phyloP scores from a whole-genome alignment of 2,113 vertebrate genomes.

The Chitala chitala region DNA sequence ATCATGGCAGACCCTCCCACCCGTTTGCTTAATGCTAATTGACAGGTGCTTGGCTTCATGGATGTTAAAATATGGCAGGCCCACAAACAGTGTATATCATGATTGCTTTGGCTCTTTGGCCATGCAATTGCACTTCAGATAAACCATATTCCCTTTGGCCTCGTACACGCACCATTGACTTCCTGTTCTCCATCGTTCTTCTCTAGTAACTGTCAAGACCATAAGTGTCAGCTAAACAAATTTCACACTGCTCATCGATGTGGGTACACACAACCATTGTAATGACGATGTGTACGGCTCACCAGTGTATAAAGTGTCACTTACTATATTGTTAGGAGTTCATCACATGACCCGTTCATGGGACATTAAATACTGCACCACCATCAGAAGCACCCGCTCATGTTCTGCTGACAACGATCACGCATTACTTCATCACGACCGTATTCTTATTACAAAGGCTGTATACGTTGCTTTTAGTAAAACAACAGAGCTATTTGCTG shows the following conservation, averaged over 20 bases:
- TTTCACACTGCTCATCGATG: background rate
- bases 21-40: too few species aligned
- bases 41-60: too few species aligned
- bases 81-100: too few species aligned
- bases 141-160: too few species aligned
- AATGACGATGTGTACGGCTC: background rate
- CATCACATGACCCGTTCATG: background rate
- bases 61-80: too few species aligned
- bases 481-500: background rate
- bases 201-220: conserved; percentile 43
- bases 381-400: background rate
- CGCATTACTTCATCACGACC: conserved; percentile 9
- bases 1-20: too few species aligned
- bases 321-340: background rate
- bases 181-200: too few species aligned
- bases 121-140: too few species aligned
- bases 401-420: background rate
- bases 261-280: background rate
- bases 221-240: conserved; percentile 40
- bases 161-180: too few species aligned
- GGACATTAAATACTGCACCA: background rate
- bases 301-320: background rate
- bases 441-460: conserved; percentile 2
- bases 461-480: background rate
- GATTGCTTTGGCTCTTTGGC: too few species aligned